Evolutionary conservation across 2,797 vertebrate genomes (phyloP).

Genomic region (Macropus fuliginosus): DNA sequence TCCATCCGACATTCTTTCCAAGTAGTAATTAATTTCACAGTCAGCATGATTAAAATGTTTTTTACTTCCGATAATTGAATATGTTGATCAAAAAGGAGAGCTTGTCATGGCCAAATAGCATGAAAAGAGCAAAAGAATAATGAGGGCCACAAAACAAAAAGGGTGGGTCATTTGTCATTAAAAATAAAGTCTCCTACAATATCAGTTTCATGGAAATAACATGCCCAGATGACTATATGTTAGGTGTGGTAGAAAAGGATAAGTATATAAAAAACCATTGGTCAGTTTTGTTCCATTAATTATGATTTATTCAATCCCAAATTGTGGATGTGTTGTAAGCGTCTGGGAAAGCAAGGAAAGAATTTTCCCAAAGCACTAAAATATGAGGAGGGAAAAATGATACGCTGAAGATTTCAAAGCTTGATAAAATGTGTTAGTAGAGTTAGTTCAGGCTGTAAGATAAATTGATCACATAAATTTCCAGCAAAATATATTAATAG

Average conservation of each 20-base stretch:
- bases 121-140: slow-evolving; percentile 58
- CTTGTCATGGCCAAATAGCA: slow-evolving; percentile 68
- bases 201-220: background rate
- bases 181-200: slow-evolving; percentile 53
- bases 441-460: slow-evolving; percentile 70
- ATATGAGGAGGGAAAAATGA: slow-evolving; percentile 49
- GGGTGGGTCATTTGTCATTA: slow-evolving; percentile 67
- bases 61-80: slow-evolving; percentile 53
- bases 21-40: slow-evolving; percentile 70
- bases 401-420: slow-evolving; percentile 64
- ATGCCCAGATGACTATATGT: background rate
- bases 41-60: slow-evolving; percentile 65
- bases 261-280: background rate
- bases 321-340: background rate
- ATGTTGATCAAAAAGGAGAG: slow-evolving; percentile 70
- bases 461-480: slow-evolving; percentile 78
- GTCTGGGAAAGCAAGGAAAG: slow-evolving; percentile 9
- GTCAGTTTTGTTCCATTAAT: slow-evolving; percentile 8
- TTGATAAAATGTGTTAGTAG: slow-evolving; percentile 60
- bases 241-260: background rate
- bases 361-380: slow-evolving; percentile 37
- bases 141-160: slow-evolving; percentile 49
- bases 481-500: slow-evolving; percentile 78
- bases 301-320: slow-evolving; percentile 37
- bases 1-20: slow-evolving; percentile 16